phyloP scores from a whole-genome alignment of 2,888 invertebrate species.

The Pristionchus fissidentatus region DNA sequence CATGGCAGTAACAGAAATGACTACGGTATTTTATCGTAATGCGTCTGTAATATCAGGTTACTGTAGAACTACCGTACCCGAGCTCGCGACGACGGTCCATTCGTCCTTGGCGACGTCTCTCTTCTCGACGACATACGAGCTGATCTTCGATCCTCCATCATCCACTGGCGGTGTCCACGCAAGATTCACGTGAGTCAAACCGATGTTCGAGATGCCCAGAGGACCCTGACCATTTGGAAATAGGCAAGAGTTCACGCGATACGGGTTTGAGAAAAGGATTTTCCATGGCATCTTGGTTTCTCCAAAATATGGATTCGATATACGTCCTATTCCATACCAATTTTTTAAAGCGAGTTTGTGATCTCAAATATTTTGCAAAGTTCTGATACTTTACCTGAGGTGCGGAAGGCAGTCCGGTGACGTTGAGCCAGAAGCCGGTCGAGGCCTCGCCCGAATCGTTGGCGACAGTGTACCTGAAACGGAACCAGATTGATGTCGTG shows the following conservation, averaged over 20 bases:
- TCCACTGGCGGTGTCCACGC: constrained; percentile 92
- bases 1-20: too few relatives aligned
- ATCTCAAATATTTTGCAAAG: too few relatives aligned
- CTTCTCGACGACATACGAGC: constrained; percentile 88
- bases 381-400: too few relatives aligned
- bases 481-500: too few relatives aligned
- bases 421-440: constrained; percentile 74
- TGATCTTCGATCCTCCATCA: constrained; percentile 87
- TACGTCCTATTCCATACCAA: too few relatives aligned
- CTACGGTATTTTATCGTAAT: too few relatives aligned
- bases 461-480: constrained; percentile 65
- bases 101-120: constrained; percentile 83
- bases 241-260: too few relatives aligned
- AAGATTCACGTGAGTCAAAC: constrained; percentile 90
- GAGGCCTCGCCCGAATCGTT: constrained; percentile 74
- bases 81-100: constrained; percentile 70
- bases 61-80: constrained; percentile 49
- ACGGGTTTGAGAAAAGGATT: too few relatives aligned
- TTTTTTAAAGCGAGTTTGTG: too few relatives aligned
- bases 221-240: too few relatives aligned
- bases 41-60: neutral
- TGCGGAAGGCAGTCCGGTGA: constrained; percentile 88
- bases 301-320: too few relatives aligned
- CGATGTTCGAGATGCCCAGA: constrained; percentile 75
- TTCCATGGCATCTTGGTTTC: too few relatives aligned